Conservation (phyloP, 2,888 invertebrate species). For the Synanthedon tipuliformis region DNA sequence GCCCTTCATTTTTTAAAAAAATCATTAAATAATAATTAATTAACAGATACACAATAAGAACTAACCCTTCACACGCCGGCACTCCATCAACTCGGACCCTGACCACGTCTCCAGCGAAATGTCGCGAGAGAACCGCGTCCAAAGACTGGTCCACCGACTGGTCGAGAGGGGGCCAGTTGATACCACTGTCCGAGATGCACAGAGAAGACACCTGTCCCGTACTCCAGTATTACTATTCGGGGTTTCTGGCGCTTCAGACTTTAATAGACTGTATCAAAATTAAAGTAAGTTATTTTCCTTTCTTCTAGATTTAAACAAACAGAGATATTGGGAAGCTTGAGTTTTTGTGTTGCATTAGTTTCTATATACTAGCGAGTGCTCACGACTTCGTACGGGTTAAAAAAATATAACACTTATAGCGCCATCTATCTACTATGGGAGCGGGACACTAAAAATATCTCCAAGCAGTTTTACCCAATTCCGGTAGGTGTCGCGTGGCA, state of each 20-base stretch:
- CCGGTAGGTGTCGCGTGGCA: no score
- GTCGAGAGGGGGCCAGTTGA: conserved; percentile 57
- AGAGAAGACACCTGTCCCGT: conserved; percentile 79
- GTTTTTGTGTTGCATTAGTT: no score
- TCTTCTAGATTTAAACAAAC: background rate
- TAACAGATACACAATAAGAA: conserved; percentile 77
- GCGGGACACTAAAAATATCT: no score
- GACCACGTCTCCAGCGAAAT: conserved; percentile 76
- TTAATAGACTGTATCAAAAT: conserved; percentile 80
- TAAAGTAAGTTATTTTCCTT: conserved; percentile 51
- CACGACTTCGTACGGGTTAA: no score
- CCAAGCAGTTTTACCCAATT: no score
- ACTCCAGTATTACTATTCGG: conserved; percentile 80
- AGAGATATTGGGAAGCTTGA: no score
- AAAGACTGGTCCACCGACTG: conserved; percentile 72
- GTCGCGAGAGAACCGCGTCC: conserved; percentile 71
- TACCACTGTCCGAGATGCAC: conserved; percentile 70
- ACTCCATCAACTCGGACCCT: conserved; percentile 76
- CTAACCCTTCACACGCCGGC: conserved; percentile 75
- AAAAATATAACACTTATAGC: no score
- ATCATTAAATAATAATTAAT: no score
- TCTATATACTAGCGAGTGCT: no score
- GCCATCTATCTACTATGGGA: no score
- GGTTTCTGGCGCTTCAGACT: conserved; percentile 79
- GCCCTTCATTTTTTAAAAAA: no score